phyloP scores from a whole-genome alignment of 1,140 invertebrate species.

The Onthophagus taurus region DNA sequence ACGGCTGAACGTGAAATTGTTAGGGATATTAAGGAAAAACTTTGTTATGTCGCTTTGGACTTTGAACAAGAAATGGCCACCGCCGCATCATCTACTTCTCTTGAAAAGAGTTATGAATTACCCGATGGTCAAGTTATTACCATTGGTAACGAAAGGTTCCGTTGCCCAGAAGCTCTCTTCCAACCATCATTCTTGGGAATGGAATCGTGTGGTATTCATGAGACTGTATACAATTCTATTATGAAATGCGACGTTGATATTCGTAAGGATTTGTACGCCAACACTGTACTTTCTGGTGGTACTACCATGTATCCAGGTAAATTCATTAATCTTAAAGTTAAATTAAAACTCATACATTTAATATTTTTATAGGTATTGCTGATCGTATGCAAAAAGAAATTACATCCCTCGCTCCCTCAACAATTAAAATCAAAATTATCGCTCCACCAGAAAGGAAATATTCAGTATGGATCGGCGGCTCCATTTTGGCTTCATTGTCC shows the following conservation, averaged over 20 bases:
- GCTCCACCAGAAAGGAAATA: constrained; percentile 88
- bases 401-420: constrained; percentile 72
- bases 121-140: constrained; percentile 95
- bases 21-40: constrained; percentile 89
- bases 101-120: constrained; percentile 91
- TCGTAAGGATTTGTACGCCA: constrained; percentile 91
- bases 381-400: constrained; percentile 87
- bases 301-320: constrained; percentile 92
- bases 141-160: constrained; percentile 94
- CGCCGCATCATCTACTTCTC: constrained; percentile 78
- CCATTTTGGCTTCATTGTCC: constrained; percentile 74
- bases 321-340: constrained; percentile 41
- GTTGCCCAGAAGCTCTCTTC: constrained; percentile 95
- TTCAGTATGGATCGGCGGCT: constrained; percentile 83
- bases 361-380: constrained; percentile 35
- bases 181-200: constrained; percentile 92
- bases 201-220: constrained; percentile 91
- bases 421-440: constrained; percentile 93
- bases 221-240: constrained; percentile 94
- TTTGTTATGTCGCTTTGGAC: constrained; percentile 85
- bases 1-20: constrained; percentile 94
- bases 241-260: constrained; percentile 95
- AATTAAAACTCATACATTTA: constrained; percentile 22
- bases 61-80: constrained; percentile 94
- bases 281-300: constrained; percentile 91